Evolutionary conservation across 2,797 vertebrate species (phyloP).

Genomic region (Gymnothorax javanicus): DNA sequence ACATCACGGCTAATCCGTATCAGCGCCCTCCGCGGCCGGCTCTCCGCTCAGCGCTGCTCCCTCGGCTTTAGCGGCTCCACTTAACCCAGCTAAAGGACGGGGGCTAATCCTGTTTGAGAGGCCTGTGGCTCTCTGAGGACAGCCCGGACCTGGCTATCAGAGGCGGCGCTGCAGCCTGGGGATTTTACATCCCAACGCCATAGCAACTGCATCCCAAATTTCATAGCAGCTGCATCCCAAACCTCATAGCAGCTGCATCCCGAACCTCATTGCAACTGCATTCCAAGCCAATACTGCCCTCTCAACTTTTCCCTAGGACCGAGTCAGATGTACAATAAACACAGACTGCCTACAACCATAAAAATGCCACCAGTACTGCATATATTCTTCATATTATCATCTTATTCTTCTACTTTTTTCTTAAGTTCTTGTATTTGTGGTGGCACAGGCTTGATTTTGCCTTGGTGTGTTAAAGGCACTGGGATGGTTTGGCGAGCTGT

Average conservation of each 20-base stretch:
- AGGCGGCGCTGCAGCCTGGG: slow-evolving; percentile 57
- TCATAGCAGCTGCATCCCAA: too few species aligned
- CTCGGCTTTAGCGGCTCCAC: slow-evolving; percentile 62
- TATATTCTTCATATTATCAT: not conserved
- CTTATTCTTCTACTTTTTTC: not conserved
- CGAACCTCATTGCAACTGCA: not conserved
- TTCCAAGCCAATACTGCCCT: not conserved
- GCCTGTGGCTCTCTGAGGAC: slow-evolving; percentile 68
- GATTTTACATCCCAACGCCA: slow-evolving; percentile 61
- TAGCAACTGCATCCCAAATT: not conserved
- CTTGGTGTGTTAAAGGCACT: too few species aligned
- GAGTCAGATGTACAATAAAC: slow-evolving; percentile 33
- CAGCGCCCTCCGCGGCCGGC: slow-evolving; percentile 78
- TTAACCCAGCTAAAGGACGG: slow-evolving; percentile 79
- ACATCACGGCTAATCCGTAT: slow-evolving; percentile 75
- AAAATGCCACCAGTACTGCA: not conserved
- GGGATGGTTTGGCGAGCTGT: too few species aligned
- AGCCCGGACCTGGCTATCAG: slow-evolving; percentile 60
- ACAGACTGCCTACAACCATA: not conserved
- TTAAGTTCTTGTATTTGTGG: too few species aligned
- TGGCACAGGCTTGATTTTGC: too few species aligned
- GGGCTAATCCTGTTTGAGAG: slow-evolving; percentile 81
- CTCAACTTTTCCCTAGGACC: slow-evolving; percentile 54
- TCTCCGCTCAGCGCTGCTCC: slow-evolving; percentile 76
- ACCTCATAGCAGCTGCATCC: not conserved